phyloP scores from a whole-genome alignment of 2,113 vertebrate genomes.

The Festucalex cinctus region DNA sequence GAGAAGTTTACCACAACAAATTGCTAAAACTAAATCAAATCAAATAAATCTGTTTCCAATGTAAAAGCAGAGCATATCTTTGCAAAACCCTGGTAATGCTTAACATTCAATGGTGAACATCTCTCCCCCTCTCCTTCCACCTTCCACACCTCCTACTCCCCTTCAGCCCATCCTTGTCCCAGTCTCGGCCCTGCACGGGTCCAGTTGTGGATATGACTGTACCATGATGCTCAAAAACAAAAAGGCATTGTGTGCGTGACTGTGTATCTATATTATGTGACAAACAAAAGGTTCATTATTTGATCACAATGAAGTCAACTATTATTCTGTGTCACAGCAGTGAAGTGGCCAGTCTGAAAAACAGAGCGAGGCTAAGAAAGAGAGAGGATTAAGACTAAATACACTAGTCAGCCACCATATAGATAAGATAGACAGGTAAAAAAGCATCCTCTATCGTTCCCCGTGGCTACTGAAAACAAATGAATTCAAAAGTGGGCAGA shows the following conservation, averaged over 20 bases:
- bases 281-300: constrained; percentile 58
- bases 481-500: no score
- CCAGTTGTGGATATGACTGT: constrained; percentile 75
- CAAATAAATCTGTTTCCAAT: neutral
- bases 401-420: neutral
- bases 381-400: constrained; percentile 13
- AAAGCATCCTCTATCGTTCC: neutral
- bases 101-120: neutral
- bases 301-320: constrained; percentile 39
- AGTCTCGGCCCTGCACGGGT: constrained; percentile 57
- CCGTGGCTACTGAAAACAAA: no score
- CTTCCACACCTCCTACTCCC: neutral
- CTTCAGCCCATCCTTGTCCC: constrained; percentile 47
- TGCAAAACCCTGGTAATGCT: no score
- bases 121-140: constrained; percentile 9
- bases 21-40: no score
- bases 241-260: constrained; percentile 47
- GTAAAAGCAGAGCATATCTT: neutral
- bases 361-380: constrained; percentile 10
- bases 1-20: neutral
- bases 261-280: constrained; percentile 19
- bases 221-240: constrained; percentile 68
- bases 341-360: constrained; percentile 20
- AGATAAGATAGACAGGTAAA: constrained; percentile 19
- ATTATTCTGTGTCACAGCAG: constrained; percentile 3